Evolutionary conservation across 2,113 vertebrate species (phyloP).

Genomic region (Sturnira hondurensis): DNA sequence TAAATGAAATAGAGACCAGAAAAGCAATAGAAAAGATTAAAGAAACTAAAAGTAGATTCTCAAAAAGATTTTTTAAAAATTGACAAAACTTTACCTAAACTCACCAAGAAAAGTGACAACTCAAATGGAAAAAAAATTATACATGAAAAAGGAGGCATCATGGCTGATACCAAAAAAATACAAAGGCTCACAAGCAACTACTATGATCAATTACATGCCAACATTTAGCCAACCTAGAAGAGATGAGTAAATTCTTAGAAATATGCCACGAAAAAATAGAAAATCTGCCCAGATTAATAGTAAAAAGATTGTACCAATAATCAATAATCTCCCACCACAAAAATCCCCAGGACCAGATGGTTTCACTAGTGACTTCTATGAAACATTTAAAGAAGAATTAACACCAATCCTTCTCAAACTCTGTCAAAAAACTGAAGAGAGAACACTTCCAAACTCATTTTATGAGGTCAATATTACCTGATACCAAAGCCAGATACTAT

Average conservation of each 20-base stretch:
- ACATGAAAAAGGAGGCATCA: neutral
- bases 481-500: no score
- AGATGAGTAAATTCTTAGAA: neutral
- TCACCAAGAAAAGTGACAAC: neutral
- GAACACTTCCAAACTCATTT: no score
- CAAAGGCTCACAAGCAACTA: neutral
- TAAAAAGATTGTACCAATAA: neutral
- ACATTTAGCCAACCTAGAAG: neutral
- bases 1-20: no score
- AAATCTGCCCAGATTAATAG: neutral
- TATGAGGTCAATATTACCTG: no score
- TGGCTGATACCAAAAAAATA: neutral
- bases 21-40: no score
- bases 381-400: neutral
- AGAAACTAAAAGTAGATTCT: no score
- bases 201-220: no score
- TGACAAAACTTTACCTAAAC: no score
- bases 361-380: neutral
- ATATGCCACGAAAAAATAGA: neutral
- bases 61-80: no score
- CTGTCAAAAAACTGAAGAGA: no score
- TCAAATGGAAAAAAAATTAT: neutral
- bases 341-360: neutral
- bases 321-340: neutral
- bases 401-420: no score